Base-by-base conservation (phyloP, 2,888 invertebrate species). In the Dinocampus coccinellae region DNA sequence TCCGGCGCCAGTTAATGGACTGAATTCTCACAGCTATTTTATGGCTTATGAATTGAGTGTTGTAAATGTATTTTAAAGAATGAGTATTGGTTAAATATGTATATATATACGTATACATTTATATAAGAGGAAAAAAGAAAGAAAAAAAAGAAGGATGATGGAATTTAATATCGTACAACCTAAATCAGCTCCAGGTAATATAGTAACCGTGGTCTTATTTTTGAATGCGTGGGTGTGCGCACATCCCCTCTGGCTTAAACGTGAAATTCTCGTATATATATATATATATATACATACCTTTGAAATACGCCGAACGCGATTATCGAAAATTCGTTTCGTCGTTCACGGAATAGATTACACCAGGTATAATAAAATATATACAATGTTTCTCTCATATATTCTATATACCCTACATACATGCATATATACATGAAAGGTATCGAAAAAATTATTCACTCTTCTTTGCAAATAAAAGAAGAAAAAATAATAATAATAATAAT, bases 311-410 rank as follows among this genome's bases (percentile, higher is more conserved):
- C 58, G 58, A 58, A 58, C 58, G 20, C 47, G 58, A 58, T 58
- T 58, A 58, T 58, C 58, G 58, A 58, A 58, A 58, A 58, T 58
- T 58, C 58, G 58, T 58, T 58, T 58, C 58, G 33, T 58, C 33
- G 58, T 33, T 58, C 33, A 26, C 10, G 58, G 58, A 58, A 58
- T 58, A 58, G 58, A 58, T 58, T 58, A 58, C 29, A 33, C 57
- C 26, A 58, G 26, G 58, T 58, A 58, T 26, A 29, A 57, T 57
- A 57, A 57, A 29, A n/a, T 57, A 29, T 29, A 29, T 4, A 29
- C 29, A n/a, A n/a, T 29, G 3, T 29, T 29, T 29, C 29, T 29
- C 29, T 29, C 11, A 16, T 29, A 34, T 58, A 29, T n/a, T n/a
- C 47, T 29, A 58, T 58, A 58, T 16, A 58, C 34, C 58, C 13